Conservation (phyloP, 2,113 vertebrate species). For the Rhinichthys klamathensis region DNA sequence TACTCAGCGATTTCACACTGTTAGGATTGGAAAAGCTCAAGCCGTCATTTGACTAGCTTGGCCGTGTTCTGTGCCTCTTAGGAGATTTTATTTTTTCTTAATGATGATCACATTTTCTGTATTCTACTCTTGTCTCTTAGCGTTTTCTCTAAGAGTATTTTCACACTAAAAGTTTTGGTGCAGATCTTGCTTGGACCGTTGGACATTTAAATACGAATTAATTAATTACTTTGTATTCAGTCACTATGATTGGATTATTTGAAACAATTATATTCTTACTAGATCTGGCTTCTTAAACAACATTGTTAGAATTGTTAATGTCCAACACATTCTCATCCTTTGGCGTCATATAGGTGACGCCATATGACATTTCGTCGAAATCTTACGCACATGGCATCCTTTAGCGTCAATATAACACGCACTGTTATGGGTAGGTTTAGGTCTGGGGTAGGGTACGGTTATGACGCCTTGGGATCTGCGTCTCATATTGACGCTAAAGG, state of each 20-base stretch:
- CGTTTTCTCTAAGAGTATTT: not conserved
- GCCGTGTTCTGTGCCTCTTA: not conserved
- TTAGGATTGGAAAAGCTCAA: not conserved
- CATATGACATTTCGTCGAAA: too few species aligned
- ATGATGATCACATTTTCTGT: not conserved
- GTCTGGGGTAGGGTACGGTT: too few species aligned
- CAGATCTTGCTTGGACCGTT: not conserved
- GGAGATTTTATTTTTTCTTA: not conserved
- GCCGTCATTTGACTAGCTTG: not conserved
- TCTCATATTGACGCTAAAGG: too few species aligned
- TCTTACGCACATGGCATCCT: too few species aligned
- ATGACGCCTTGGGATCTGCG: too few species aligned
- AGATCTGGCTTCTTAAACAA: not conserved
- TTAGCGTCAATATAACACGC: too few species aligned
- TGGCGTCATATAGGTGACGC: too few species aligned
- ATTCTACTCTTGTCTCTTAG: not conserved
- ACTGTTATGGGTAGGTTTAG: too few species aligned
- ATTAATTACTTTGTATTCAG: not conserved
- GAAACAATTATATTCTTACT: not conserved
- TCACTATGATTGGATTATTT: not conserved
- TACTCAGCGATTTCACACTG: not conserved
- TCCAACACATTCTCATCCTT: too few species aligned
- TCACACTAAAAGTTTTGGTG: not conserved
- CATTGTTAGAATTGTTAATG: not conserved
- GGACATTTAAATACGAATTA: too few species aligned